Conservation (phyloP, 1,140 invertebrate species). For the Akabosia matsudoensis region DNA sequence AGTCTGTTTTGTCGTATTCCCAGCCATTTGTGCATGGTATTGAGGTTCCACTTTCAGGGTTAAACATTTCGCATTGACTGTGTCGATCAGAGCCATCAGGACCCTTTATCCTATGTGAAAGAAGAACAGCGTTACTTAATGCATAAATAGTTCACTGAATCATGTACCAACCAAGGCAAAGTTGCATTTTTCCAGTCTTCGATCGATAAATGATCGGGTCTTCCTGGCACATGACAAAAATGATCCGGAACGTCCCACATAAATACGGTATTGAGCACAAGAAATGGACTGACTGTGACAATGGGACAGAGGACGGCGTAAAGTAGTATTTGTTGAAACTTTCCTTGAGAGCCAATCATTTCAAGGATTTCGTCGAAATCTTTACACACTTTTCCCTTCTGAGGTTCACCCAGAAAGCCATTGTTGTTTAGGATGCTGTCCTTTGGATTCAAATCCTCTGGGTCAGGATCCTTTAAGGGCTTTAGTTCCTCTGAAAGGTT, state of each 20-base stretch:
- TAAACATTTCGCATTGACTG: constrained; percentile 36
- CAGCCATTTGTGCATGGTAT: constrained; percentile 28
- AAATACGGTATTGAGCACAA: constrained; percentile 34
- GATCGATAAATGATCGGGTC: not conserved
- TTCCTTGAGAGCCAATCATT: constrained; percentile 33
- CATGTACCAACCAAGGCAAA: constrained; percentile 22
- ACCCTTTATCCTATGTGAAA: too few species aligned
- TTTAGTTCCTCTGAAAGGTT: not conserved
- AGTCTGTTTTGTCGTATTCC: constrained; percentile 39
- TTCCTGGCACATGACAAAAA: constrained; percentile 33
- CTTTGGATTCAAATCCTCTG: too few species aligned
- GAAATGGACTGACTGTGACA: constrained; percentile 26
- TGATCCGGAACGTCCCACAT: constrained; percentile 38
- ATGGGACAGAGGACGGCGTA: constrained; percentile 35
- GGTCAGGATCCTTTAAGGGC: not conserved
- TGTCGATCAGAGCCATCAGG: constrained; percentile 24
- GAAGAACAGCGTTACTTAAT: not conserved
- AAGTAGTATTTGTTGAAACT: constrained; percentile 36
- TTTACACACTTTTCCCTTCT: not conserved
- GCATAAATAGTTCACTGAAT: not conserved
- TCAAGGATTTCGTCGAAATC: constrained; percentile 40
- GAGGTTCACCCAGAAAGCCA: too few species aligned
- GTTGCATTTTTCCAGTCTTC: constrained; percentile 39
- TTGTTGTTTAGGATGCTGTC: too few species aligned
- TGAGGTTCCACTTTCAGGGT: not conserved